Conservation (phyloP, 2,113 vertebrate species). For the Buteo buteo region DNA sequence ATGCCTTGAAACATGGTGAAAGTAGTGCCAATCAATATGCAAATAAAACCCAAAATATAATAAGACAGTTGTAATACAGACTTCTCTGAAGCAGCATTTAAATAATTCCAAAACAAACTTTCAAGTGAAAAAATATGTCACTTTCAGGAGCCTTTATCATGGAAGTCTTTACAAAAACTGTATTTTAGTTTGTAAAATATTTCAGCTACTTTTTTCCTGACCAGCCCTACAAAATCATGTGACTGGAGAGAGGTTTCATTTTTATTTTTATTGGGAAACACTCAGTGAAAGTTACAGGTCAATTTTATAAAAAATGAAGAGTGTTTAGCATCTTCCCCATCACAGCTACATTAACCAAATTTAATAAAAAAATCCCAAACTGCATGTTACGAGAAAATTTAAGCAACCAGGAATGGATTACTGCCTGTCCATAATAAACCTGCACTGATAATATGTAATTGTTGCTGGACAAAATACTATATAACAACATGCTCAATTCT, state of each 20-base stretch:
- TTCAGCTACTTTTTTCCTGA: neutral
- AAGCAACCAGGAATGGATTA: neutral
- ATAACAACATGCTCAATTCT: neutral
- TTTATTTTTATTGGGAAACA: neutral
- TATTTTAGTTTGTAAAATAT: neutral
- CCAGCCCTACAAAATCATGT: neutral
- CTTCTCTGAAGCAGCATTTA: neutral
- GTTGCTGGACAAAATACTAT: neutral
- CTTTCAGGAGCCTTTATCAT: neutral
- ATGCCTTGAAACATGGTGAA: neutral
- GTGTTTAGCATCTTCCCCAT: neutral
- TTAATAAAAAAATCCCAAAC: neutral
- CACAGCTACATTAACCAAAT: neutral
- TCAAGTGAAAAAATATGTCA: neutral
- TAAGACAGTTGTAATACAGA: neutral
- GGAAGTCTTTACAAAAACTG: neutral
- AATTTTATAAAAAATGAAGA: neutral
- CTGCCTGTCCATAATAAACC: neutral
- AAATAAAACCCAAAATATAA: neutral
- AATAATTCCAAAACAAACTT: neutral
- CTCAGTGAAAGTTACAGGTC: neutral
- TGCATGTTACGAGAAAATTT: neutral
- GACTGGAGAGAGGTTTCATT: neutral
- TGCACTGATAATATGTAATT: neutral
- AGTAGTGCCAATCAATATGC: neutral